Percentiles rank a stretch among this genome's conserved stretches.
Evolutionary conservation across 2,888 invertebrate species (phyloP).

Genomic region (Drosophila siamana): DNA sequence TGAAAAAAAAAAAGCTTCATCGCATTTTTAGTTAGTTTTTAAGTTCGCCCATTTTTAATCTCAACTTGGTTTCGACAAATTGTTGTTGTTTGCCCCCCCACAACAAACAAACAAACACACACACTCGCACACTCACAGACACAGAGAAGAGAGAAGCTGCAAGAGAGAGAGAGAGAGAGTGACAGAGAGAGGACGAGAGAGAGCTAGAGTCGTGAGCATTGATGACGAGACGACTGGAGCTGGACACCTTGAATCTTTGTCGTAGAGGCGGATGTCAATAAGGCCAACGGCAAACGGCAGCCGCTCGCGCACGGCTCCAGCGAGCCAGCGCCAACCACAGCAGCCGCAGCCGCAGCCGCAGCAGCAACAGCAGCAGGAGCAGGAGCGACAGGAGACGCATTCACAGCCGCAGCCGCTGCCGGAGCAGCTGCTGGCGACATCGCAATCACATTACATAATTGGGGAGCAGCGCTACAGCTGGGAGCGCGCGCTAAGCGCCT

Average conservation of each 20-base stretch:
- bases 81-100: slow-evolving; percentile 64
- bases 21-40: slow-evolving; percentile 69
- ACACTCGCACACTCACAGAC: slow-evolving; percentile 28
- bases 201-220: slow-evolving; percentile 32
- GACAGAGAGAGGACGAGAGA: slow-evolving; percentile 48
- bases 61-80: slow-evolving; percentile 70
- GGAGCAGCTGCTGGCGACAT: slow-evolving; percentile 25
- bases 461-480: slow-evolving; percentile 58
- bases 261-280: slow-evolving; percentile 55
- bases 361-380: slow-evolving; percentile 24
- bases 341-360: slow-evolving; percentile 12
- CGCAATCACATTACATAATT: slow-evolving; percentile 45
- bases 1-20: slow-evolving; percentile 41
- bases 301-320: slow-evolving; percentile 42
- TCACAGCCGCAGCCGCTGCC: slow-evolving; percentile 3
- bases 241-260: slow-evolving; percentile 23
- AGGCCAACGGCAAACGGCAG: slow-evolving; percentile 58
- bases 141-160: slow-evolving; percentile 39
- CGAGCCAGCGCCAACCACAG: slow-evolving; percentile 37
- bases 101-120: slow-evolving; percentile 28
- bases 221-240: slow-evolving; percentile 50
- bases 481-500: slow-evolving; percentile 56
- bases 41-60: slow-evolving; percentile 62
- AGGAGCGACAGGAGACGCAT: slow-evolving; percentile 10
- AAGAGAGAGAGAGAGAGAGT: slow-evolving; percentile 38